A percentile compares a stretch with the other conserved stretches of the same genome.
Conservation (phyloP, 1,140 invertebrate species). For the Tribolium castaneum region DNA sequence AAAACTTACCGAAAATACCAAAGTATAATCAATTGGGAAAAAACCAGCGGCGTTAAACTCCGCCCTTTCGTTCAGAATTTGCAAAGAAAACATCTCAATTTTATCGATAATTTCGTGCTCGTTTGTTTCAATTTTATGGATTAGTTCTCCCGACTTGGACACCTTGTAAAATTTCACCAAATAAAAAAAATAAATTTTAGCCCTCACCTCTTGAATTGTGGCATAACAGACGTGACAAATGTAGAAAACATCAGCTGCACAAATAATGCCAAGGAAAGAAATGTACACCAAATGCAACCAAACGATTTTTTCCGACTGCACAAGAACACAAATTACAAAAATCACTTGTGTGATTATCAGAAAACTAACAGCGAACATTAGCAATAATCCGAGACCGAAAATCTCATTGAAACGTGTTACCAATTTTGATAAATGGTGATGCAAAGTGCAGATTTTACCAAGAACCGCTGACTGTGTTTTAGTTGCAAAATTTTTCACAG, state of each 20-base stretch:
- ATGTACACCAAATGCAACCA: background rate
- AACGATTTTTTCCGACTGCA: background rate
- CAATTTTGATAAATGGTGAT: slow-evolving; percentile 25
- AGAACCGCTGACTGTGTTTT: background rate
- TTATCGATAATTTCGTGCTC: slow-evolving; percentile 45
- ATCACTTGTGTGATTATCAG: background rate
- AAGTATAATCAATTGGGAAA: slow-evolving; percentile 49
- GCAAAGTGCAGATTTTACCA: slow-evolving; percentile 7
- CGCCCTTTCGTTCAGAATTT: slow-evolving; percentile 46
- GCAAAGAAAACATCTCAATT: slow-evolving; percentile 52
- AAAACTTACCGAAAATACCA: slow-evolving; percentile 51
- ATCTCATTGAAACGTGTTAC: slow-evolving; percentile 10
- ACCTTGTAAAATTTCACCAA: slow-evolving; percentile 31
- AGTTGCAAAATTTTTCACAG: background rate
- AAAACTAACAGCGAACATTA: background rate
- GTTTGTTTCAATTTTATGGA: slow-evolving; percentile 48
- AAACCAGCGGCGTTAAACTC: slow-evolving; percentile 51
- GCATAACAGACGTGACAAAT: slow-evolving; percentile 3
- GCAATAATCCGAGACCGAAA: background rate
- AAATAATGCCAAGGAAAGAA: background rate
- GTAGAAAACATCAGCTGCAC: background rate
- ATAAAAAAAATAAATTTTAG: background rate
- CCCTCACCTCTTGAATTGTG: background rate
- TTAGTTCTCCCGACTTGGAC: slow-evolving; percentile 39
- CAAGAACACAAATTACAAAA: background rate